Evolutionary conservation across 2,113 vertebrate species (phyloP).

Genomic region (Polypterus senegalus): DNA sequence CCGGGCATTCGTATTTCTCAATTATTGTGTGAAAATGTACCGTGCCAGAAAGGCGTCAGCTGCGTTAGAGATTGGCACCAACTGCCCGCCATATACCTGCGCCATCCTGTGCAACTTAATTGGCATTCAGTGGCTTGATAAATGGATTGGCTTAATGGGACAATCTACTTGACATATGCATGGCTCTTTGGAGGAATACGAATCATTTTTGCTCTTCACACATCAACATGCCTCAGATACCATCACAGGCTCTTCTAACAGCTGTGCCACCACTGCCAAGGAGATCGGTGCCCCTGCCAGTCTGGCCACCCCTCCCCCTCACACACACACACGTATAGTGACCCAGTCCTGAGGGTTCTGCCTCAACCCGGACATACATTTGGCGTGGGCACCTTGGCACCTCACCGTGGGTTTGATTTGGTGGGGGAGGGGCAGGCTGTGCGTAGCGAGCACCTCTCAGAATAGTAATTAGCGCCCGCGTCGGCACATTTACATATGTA

Average conservation of each 20-base stretch:
- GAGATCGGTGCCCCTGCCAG: slow-evolving; percentile 22
- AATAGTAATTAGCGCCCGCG: slow-evolving; percentile 22
- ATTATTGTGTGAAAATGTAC: slow-evolving; percentile 31
- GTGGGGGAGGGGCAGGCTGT: no score
- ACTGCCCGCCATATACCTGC: slow-evolving; percentile 70
- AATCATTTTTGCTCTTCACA: slow-evolving; percentile 73
- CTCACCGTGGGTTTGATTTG: no score
- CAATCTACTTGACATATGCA: slow-evolving; percentile 89
- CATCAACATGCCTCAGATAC: slow-evolving; percentile 73
- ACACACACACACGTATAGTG: no score
- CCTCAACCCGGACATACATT: no score
- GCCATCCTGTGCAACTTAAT: slow-evolving; percentile 83
- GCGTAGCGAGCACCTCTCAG: slow-evolving; percentile 2
- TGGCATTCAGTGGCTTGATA: slow-evolving; percentile 83
- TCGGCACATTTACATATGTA: slow-evolving; percentile 25
- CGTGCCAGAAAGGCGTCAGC: slow-evolving; percentile 66
- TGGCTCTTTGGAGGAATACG: slow-evolving; percentile 72
- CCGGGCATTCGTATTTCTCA: neutral
- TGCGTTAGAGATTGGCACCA: slow-evolving; percentile 70
- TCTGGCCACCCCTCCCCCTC: slow-evolving; percentile 14
- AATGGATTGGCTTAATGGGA: slow-evolving; percentile 88
- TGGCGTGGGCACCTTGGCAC: no score
- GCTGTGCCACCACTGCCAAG: slow-evolving; percentile 49
- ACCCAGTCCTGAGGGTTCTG: no score
- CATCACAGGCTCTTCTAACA: slow-evolving; percentile 58